phyloP scores from a whole-genome alignment of 2,888 invertebrate genomes.

The Hydroisotoma schaefferi region DNA sequence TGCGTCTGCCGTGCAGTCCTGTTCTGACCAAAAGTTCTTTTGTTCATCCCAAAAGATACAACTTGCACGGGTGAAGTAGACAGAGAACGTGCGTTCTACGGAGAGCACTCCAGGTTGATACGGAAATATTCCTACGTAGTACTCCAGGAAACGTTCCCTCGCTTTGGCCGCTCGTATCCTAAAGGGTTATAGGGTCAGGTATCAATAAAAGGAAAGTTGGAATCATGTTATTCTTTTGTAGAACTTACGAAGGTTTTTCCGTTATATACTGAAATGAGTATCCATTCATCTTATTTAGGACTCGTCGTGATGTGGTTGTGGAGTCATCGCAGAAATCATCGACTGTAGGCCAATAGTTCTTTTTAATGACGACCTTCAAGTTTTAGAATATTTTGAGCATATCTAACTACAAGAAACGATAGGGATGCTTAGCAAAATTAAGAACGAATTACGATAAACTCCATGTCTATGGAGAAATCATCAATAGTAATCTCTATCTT shows the following conservation, averaged over 20 bases:
- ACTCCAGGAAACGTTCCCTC: slow-evolving; percentile 29
- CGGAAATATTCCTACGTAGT: slow-evolving; percentile 28
- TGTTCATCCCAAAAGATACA: slow-evolving; percentile 36
- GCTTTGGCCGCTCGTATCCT: too few relatives aligned
- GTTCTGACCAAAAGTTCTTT: slow-evolving; percentile 29
- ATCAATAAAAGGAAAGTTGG: too few relatives aligned
- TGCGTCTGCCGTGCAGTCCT: slow-evolving; percentile 23
- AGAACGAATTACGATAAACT: background rate
- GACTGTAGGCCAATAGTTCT: slow-evolving; percentile 11
- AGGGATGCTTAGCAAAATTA: background rate
- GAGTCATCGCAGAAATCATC: slow-evolving; percentile 10
- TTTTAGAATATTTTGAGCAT: background rate
- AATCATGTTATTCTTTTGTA: too few relatives aligned
- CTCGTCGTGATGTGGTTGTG: background rate
- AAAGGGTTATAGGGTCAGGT: too few relatives aligned
- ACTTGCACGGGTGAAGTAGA: slow-evolving; percentile 20
- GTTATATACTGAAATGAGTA: too few relatives aligned
- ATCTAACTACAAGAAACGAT: background rate
- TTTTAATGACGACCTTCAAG: slow-evolving; percentile 9
- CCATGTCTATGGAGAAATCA: background rate
- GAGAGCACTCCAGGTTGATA: background rate
- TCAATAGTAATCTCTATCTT: slow-evolving; percentile 1
- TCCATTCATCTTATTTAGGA: background rate
- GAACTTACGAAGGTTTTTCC: too few relatives aligned
- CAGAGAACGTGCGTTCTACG: background rate